A percentile compares a stretch with the other conserved stretches of the same genome.
Conservation (phyloP, 2,113 vertebrate species). For the Diadophis punctatus region DNA sequence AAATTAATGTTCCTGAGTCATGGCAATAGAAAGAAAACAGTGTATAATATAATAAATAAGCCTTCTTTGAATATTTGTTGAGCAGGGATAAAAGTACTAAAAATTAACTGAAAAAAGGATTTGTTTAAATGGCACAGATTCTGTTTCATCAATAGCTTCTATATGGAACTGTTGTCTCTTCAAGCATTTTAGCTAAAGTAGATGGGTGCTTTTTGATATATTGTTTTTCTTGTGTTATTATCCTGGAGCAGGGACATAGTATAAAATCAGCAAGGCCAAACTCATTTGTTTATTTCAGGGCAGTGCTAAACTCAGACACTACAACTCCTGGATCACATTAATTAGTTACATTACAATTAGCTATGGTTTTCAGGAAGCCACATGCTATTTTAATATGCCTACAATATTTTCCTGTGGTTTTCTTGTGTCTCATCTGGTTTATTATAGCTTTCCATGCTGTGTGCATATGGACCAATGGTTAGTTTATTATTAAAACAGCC, state of each 20-base stretch:
- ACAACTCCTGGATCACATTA: not conserved
- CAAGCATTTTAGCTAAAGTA: constrained; percentile 32
- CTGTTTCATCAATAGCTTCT: constrained; percentile 67
- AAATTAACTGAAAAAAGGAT: constrained; percentile 38
- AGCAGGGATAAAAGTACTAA: constrained; percentile 30
- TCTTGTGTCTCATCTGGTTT: not conserved
- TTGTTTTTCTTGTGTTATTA: not conserved
- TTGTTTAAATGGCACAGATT: constrained; percentile 67
- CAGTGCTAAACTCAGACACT: not conserved
- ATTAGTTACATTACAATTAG: not conserved
- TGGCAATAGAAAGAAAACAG: not conserved
- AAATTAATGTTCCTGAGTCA: constrained; percentile 36
- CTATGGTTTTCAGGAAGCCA: not conserved
- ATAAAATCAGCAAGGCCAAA: not conserved
- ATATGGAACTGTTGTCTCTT: constrained; percentile 27
- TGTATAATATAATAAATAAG: constrained; percentile 45
- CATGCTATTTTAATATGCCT: not conserved
- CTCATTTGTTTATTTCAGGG: not conserved
- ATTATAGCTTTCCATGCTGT: not conserved
- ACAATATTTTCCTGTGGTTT: not conserved
- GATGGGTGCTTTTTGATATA: not conserved
- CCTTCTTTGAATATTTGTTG: constrained; percentile 18
- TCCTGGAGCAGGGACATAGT: not conserved
- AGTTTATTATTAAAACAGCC: not conserved
- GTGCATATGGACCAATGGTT: not conserved